phyloP scores from a whole-genome alignment of 2,113 vertebrate genomes.

The Anarrhichthys ocellatus region DNA sequence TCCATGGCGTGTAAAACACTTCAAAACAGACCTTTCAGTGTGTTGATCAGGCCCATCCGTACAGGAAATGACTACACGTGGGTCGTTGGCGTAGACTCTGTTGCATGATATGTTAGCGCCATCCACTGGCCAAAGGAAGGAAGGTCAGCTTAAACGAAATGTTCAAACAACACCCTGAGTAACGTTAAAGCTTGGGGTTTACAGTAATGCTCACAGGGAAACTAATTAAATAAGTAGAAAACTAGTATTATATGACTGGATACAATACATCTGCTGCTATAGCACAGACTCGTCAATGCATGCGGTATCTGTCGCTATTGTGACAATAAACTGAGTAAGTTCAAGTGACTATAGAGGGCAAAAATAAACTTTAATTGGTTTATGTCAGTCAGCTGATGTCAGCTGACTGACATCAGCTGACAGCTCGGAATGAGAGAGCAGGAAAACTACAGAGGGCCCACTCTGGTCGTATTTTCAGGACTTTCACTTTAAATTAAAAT shows the following conservation, averaged over 20 bases:
- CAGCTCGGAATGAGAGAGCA: constrained; percentile 3
- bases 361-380: not conserved
- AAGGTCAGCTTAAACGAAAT: not conserved
- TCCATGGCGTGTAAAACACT: constrained; percentile 71
- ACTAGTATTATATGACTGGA: no score
- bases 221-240: not conserved
- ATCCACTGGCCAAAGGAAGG: constrained; percentile 19
- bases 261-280: not conserved
- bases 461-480: not conserved
- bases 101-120: constrained; percentile 18
- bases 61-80: constrained; percentile 62
- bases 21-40: not conserved
- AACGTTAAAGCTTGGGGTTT: not conserved
- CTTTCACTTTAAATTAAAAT: not conserved
- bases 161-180: not conserved
- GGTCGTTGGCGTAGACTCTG: not conserved
- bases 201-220: not conserved
- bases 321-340: not conserved
- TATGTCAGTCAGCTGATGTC: constrained; percentile 30
- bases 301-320: not conserved
- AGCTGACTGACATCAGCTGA: constrained; percentile 55
- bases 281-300: not conserved
- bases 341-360: not conserved
- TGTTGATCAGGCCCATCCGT: not conserved
- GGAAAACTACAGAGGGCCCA: accelerated